Evolutionary conservation across 2,113 vertebrate species (phyloP).

Genomic region (Sturnus vulgaris): DNA sequence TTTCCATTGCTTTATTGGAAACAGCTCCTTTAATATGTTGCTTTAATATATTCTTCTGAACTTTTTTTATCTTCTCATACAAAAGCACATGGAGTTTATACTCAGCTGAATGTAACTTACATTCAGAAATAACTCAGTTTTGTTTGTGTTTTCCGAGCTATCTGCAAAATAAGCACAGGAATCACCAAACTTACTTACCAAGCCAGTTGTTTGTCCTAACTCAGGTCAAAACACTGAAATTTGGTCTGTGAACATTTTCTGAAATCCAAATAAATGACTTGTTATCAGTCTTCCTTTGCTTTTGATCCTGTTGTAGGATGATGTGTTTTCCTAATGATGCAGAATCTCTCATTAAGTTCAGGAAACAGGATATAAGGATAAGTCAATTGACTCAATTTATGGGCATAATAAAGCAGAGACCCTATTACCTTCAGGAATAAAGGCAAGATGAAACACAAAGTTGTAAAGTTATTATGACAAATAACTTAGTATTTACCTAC

Average conservation of each 20-base stretch:
- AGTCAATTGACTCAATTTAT: conserved; percentile 86
- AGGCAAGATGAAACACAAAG: conserved; percentile 79
- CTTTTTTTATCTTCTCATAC: not conserved
- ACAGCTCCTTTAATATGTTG: not conserved
- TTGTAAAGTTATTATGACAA: conserved; percentile 79
- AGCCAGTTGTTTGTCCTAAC: conserved; percentile 56
- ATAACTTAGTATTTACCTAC: conserved; percentile 75
- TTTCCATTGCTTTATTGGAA: not conserved
- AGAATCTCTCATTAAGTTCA: conserved; percentile 85
- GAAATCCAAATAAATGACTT: conserved; percentile 75
- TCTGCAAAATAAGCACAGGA: conserved; percentile 5
- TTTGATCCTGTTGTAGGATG: conserved; percentile 80
- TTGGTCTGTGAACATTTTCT: conserved; percentile 65
- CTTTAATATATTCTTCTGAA: not conserved
- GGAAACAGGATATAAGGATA: conserved; percentile 87
- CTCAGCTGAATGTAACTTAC: not conserved
- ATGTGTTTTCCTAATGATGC: conserved; percentile 83
- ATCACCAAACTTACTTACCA: conserved; percentile 10
- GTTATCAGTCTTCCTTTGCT: conserved; percentile 74
- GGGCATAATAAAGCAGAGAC: conserved; percentile 77
- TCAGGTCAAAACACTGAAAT: conserved; percentile 65
- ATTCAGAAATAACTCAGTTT: conserved; percentile 4
- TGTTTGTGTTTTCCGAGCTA: not conserved
- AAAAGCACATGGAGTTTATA: not conserved
- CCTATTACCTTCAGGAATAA: conserved; percentile 78